Percentiles rank a stretch among this genome's conserved stretches.
Conservation (phyloP, 2,888 invertebrate species). For the Cataglyphis albicans region DNA sequence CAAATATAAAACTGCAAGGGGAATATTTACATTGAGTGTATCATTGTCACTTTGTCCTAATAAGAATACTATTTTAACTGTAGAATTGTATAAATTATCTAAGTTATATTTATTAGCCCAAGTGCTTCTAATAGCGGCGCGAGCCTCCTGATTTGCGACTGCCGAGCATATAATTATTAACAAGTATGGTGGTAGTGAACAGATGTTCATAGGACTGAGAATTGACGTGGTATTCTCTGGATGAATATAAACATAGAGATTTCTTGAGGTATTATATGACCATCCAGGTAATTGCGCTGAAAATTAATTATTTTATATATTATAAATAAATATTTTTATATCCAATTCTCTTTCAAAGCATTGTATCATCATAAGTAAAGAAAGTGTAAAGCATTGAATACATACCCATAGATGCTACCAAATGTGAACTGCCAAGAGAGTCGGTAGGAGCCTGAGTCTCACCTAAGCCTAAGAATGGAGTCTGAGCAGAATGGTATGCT, state of each 20-base stretch:
- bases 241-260: slow-evolving; percentile 90
- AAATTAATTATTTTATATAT: slow-evolving; percentile 64
- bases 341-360: neutral
- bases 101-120: slow-evolving; percentile 89
- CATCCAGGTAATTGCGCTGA: slow-evolving; percentile 88
- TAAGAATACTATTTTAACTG: slow-evolving; percentile 87
- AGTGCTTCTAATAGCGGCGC: slow-evolving; percentile 90
- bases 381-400: slow-evolving; percentile 69
- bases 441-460: slow-evolving; percentile 81
- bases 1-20: neutral
- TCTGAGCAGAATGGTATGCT: slow-evolving; percentile 84
- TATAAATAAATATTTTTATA: neutral
- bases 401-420: slow-evolving; percentile 83
- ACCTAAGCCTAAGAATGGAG: slow-evolving; percentile 83
- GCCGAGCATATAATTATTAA: slow-evolving; percentile 93
- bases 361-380: neutral
- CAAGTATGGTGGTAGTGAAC: slow-evolving; percentile 87
- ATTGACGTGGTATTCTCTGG: slow-evolving; percentile 90
- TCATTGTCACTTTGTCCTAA: slow-evolving; percentile 88
- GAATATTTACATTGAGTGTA: slow-evolving; percentile 86
- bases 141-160: slow-evolving; percentile 89
- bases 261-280: slow-evolving; percentile 91
- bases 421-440: slow-evolving; percentile 79
- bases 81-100: slow-evolving; percentile 82
- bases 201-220: slow-evolving; percentile 88